Percentiles rank a stretch among this genome's conserved stretches.
These are phyloP conservation scores for Drosophila melanocephala DNA, from an alignment of 2,888 invertebrate genomes.

Conservation along the genomic window DNA sequence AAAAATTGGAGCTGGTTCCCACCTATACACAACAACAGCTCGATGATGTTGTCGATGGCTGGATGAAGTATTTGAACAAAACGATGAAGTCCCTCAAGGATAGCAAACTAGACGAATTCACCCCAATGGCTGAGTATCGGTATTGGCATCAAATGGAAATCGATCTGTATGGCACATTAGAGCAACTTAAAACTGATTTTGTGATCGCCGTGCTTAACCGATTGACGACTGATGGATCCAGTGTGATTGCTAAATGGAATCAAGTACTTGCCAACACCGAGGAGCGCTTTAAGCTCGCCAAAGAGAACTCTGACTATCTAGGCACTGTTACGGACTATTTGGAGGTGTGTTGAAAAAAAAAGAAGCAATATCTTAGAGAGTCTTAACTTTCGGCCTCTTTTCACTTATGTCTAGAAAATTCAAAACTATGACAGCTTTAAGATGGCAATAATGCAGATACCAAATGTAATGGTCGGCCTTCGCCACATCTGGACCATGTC, in stretches of 20 bases:
- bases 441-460: slow-evolving; percentile 90
- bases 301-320: slow-evolving; percentile 85
- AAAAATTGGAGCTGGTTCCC: slow-evolving; percentile 71
- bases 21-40: slow-evolving; percentile 85
- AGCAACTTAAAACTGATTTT: slow-evolving; percentile 91
- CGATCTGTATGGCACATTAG: slow-evolving; percentile 91
- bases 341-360: slow-evolving; percentile 84
- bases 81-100: slow-evolving; percentile 81
- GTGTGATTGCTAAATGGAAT: slow-evolving; percentile 74
- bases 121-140: slow-evolving; percentile 93
- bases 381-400: neutral
- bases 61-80: slow-evolving; percentile 86
- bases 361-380: too few relatives aligned
- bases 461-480: slow-evolving; percentile 92
- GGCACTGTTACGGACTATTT: slow-evolving; percentile 84
- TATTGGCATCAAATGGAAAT: slow-evolving; percentile 94
- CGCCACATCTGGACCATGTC: slow-evolving; percentile 97
- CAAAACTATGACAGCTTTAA: slow-evolving; percentile 90
- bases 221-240: slow-evolving; percentile 59
- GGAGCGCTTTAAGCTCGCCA: slow-evolving; percentile 80
- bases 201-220: slow-evolving; percentile 78
- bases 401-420: slow-evolving; percentile 87
- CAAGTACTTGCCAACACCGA: slow-evolving; percentile 63
- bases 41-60: slow-evolving; percentile 86
- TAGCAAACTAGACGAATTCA: slow-evolving; percentile 88